Percentiles rank a stretch among this genome's conserved stretches.
Conservation (phyloP, 1,140 invertebrate species). For the Physella acuta region DNA sequence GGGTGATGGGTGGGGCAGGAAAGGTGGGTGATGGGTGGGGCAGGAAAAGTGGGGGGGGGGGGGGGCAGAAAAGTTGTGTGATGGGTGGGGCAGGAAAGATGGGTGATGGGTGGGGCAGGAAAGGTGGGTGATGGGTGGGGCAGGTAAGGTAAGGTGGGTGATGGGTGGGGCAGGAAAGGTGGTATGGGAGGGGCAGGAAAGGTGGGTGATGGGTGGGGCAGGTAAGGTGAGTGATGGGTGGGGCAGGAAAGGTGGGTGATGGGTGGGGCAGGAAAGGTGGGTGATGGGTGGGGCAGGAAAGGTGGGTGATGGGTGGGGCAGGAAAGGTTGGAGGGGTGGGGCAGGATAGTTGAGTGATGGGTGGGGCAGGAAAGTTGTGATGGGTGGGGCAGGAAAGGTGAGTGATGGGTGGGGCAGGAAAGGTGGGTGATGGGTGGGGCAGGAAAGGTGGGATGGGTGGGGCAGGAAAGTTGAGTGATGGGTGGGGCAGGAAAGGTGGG, state of each 20-base stretch:
- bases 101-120: slow-evolving; percentile 96
- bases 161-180: slow-evolving; percentile 84
- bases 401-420: slow-evolving; percentile 92
- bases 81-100: too few relatives aligned
- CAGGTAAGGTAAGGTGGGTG: too few relatives aligned
- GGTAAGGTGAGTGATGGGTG: too few relatives aligned
- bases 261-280: too few relatives aligned
- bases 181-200: slow-evolving; percentile 99
- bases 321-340: slow-evolving; percentile 90
- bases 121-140: slow-evolving; percentile 80
- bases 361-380: too few relatives aligned
- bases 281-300: slow-evolving; percentile 98
- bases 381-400: slow-evolving; percentile 98
- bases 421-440: slow-evolving; percentile 82
- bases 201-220: slow-evolving; percentile 73
- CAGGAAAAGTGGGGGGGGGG: slow-evolving; percentile 96
- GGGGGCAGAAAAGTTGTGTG: slow-evolving; percentile 96
- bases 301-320: slow-evolving; percentile 81
- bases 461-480: slow-evolving; percentile 91
- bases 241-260: slow-evolving; percentile 94
- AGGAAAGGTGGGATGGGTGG: slow-evolving; percentile 93
- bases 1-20: slow-evolving; percentile 96
- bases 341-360: slow-evolving; percentile 90
- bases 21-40: slow-evolving; percentile 80
- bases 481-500: slow-evolving; percentile 99